Percentiles rank a stretch among this genome's conserved stretches.
Conservation (phyloP, 35 echinoderm and acorn worm genomes). For the Ophiothrix spiculata region DNA sequence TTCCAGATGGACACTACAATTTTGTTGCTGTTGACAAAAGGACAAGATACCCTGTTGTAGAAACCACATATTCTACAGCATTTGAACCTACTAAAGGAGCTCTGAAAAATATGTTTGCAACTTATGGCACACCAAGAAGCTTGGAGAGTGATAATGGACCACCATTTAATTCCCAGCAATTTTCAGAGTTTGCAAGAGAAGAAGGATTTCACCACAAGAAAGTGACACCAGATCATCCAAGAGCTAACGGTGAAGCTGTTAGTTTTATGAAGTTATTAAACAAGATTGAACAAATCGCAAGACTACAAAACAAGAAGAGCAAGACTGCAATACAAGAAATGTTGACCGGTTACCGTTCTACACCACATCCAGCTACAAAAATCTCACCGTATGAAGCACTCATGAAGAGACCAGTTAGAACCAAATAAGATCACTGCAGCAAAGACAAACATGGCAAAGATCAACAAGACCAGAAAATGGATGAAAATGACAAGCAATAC, state of each 20-base stretch:
- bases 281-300: slow-evolving; percentile 47
- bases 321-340: slow-evolving; percentile 48
- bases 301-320: slow-evolving; percentile 27
- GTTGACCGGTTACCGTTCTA: slow-evolving; percentile 60
- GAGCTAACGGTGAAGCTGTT: slow-evolving; percentile 62
- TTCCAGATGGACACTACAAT: slow-evolving; percentile 70
- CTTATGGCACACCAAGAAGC: slow-evolving; percentile 39
- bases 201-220: slow-evolving; percentile 48
- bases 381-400: slow-evolving; percentile 51
- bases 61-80: slow-evolving; percentile 23
- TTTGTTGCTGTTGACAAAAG: slow-evolving; percentile 58
- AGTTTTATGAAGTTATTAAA: slow-evolving; percentile 66
- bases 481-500: not conserved
- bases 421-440: not conserved
- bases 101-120: slow-evolving; percentile 59
- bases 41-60: slow-evolving; percentile 48
- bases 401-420: not conserved
- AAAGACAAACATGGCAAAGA: not conserved
- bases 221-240: slow-evolving; percentile 46
- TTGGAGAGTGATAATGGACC: slow-evolving; percentile 56
- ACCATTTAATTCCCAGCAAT: slow-evolving; percentile 64
- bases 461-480: not conserved
- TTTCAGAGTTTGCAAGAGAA: slow-evolving; percentile 47
- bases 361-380: slow-evolving; percentile 49
- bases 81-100: slow-evolving; percentile 32